Evolutionary conservation across 2,113 vertebrate species (phyloP).

Genomic region (human (Homo sapiens)): GRCh38 chr11:28727501-28728000

Average conservation of each 20-base stretch:
- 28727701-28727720: slow-evolving; percentile 44
- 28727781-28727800: neutral
- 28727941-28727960: neutral
- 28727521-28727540: neutral
- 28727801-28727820: neutral
- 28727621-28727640: neutral
- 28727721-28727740: slow-evolving; percentile 17
- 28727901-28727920: neutral
- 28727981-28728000: neutral
- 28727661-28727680: neutral
- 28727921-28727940: neutral
- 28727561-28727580: neutral
- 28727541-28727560: neutral
- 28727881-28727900: neutral
- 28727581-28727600: neutral
- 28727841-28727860: neutral
- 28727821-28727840: neutral
- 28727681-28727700: slow-evolving; percentile 17
- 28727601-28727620: neutral
- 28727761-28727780: slow-evolving; percentile 9
- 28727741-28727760: slow-evolving; percentile 32
- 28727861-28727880: slow-evolving; percentile 12
- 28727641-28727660: neutral
- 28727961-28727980: neutral
- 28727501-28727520: neutral